Base-by-base conservation (phyloP, 2,888 invertebrate species). In the Dendrolimus houi region DNA sequence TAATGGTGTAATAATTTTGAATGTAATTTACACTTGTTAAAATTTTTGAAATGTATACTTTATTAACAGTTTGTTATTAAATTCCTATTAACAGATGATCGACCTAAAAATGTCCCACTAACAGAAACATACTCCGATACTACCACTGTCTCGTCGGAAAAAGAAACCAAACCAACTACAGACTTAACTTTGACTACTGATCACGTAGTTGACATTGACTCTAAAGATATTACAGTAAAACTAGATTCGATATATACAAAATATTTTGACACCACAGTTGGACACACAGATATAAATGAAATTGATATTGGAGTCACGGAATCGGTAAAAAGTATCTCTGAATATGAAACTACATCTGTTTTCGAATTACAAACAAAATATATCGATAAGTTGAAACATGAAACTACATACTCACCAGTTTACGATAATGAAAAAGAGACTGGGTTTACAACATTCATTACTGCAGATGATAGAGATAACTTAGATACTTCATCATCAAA, bases 11-110 rank as follows among this genome's bases (percentile, higher is more conserved):
- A 6, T 29, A 29, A 29, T 29, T 29, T 29, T 29, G 3, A 29
- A 29, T 29, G 29, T 29, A 29, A 29, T 29, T 29, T 29, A 29
- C 6, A 29, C 14, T 55, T 47, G 10, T 9, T 29, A n/a, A 52
- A 55, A 9, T 7, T 52, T n/a, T 7, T 55, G 8, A 52, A 55
- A 47, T 47, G 55, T 54, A 57, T 62, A 53, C 67, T 67, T 29
- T 59, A 72, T 74, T 79, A 83, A 79, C 77, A 63, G 66, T 73
- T 77, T 77, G 60, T 81, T 85, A 75, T 85, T 83, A 68, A 74
- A 74, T 87, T 87, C 86, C 83, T 67, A 87, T 89, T 88, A 90
- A 90, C 90, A 90, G 90, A 89, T 90, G 87, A 81, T 73, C 79
- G 79, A 78, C 81, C 83, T 85, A 85, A 83, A 84, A 76, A 79